Conservation (phyloP, 2,113 vertebrate genomes). For the Colaptes auratus region DNA sequence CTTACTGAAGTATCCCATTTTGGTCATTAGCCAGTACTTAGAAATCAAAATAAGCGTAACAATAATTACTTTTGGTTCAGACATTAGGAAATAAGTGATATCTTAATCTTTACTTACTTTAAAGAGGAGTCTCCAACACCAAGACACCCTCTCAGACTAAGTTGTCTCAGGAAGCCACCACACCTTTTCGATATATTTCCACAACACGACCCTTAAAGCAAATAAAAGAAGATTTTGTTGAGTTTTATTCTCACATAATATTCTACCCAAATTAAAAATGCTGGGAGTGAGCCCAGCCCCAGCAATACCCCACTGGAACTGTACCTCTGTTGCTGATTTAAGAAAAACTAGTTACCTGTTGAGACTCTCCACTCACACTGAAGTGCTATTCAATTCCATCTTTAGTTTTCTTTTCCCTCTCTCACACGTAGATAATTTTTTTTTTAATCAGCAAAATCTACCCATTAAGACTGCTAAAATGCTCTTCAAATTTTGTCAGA, state of each 20-base stretch:
- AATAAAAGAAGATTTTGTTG: slow-evolving; percentile 24
- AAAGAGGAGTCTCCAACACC: slow-evolving; percentile 92
- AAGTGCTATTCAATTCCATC: not conserved
- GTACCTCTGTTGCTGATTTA: not conserved
- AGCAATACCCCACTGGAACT: not conserved
- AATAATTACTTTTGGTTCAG: not conserved
- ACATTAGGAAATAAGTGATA: not conserved
- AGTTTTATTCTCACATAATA: not conserved
- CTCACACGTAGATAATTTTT: not conserved
- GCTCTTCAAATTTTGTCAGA: not conserved
- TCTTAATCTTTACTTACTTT: slow-evolving; percentile 83
- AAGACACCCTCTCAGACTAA: slow-evolving; percentile 92
- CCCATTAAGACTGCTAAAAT: not conserved
- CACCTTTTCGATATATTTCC: slow-evolving; percentile 97
- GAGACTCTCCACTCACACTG: not conserved
- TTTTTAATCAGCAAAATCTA: not conserved
- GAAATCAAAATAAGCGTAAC: not conserved
- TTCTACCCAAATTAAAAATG: not conserved
- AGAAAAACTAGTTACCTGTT: not conserved
- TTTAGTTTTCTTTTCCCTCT: not conserved
- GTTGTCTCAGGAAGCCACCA: slow-evolving; percentile 93
- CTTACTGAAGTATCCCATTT: not conserved
- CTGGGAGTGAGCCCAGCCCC: not conserved
- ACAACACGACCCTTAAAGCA: slow-evolving; percentile 90
- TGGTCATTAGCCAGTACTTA: not conserved